Percentiles rank a stretch among this genome's conserved stretches.
Evolutionary conservation across 2,797 vertebrate genomes (phyloP).

Genomic region (Urophycis tenuis): DNA sequence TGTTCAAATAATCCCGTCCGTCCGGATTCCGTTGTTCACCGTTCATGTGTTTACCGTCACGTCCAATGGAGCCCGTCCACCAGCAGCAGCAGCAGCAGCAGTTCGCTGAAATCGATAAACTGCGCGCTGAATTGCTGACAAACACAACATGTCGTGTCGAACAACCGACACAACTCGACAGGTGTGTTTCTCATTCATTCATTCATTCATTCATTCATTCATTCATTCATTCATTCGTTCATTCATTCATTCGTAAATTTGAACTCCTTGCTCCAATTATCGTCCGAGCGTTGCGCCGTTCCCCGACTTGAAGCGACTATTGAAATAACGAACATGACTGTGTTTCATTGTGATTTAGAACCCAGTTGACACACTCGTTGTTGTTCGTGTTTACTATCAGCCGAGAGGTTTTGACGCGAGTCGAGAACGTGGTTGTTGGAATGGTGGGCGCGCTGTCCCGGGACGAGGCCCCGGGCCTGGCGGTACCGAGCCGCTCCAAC

Average conservation of each 20-base stretch:
- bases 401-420: conserved; percentile 74
- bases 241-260: too few species aligned
- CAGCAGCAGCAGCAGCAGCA: too few species aligned
- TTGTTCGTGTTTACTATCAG: conserved; percentile 61
- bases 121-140: conserved; percentile 36
- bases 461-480: conserved; percentile 78
- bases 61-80: neutral
- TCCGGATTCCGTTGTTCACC: too few species aligned
- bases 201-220: too few species aligned
- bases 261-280: too few species aligned
- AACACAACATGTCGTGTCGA: neutral
- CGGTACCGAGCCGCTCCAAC: conserved; percentile 73
- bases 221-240: too few species aligned
- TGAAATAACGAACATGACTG: neutral
- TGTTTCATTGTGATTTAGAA: neutral
- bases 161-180: conserved; percentile 18
- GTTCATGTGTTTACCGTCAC: neutral
- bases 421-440: conserved; percentile 81
- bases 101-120: conserved; percentile 49
- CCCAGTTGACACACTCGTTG: neutral
- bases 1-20: too few species aligned
- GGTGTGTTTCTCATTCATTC: neutral
- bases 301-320: too few species aligned
- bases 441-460: conserved; percentile 75
- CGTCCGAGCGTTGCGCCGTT: too few species aligned